A percentile compares a stretch with the other conserved stretches of the same genome.
phyloP scores from a whole-genome alignment of 2,113 vertebrate genomes.

The Nyctibius bracteatus region DNA sequence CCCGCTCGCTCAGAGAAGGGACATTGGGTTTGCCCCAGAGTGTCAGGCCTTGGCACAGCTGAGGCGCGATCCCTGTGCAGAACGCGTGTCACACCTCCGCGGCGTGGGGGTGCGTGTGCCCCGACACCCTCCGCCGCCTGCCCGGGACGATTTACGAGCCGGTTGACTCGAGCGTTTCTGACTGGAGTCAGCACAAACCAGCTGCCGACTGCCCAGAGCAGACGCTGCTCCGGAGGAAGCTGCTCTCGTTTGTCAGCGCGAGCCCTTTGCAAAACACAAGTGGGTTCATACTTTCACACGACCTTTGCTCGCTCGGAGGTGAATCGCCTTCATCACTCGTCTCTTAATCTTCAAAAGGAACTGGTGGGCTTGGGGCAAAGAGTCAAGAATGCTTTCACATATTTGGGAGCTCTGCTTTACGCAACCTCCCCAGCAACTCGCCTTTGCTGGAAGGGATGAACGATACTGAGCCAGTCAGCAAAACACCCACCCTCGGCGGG shows the following conservation, averaged over 20 bases:
- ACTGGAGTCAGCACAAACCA: neutral
- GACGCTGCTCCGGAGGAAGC: neutral
- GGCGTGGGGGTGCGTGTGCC: neutral
- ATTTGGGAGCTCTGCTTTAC: neutral
- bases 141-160: accelerated
- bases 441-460: slow-evolving; percentile 43
- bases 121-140: neutral
- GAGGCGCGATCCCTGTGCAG: accelerated
- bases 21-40: accelerated
- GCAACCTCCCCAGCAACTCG: neutral
- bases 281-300: neutral
- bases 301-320: neutral
- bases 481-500: neutral
- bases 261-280: neutral
- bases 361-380: slow-evolving; percentile 9
- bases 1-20: accelerated
- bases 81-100: accelerated
- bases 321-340: neutral
- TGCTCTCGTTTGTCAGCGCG: neutral
- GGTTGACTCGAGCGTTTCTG: neutral
- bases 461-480: slow-evolving; percentile 25
- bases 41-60: accelerated
- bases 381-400: slow-evolving; percentile 10
- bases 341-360: slow-evolving; percentile 29
- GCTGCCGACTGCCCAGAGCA: neutral